phyloP scores from a whole-genome alignment of 2,797 vertebrate species.

The Hapalemur alaotrensis region DNA sequence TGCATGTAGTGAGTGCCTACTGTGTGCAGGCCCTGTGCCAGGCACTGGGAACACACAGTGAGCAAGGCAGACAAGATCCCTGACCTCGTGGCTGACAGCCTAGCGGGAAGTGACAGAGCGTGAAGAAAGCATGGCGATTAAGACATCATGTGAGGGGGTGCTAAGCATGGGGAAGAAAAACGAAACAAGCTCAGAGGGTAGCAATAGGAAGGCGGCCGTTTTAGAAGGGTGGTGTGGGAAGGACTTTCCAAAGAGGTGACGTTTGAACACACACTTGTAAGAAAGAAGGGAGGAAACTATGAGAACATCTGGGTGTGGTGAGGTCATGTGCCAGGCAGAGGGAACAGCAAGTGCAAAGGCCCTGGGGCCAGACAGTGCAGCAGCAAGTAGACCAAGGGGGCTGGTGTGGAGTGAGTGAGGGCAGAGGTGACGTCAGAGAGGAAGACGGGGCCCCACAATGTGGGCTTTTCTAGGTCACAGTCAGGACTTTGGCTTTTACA shows the following conservation, averaged over 20 bases:
- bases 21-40: not conserved
- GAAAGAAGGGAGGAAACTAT: not conserved
- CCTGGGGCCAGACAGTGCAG: not conserved
- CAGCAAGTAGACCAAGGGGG: not conserved
- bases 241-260: not conserved
- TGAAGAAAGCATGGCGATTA: not conserved
- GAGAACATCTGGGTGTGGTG: not conserved
- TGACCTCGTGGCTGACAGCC: not conserved
- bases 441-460: not conserved
- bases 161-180: not conserved
- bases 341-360: not conserved
- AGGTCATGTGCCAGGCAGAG: not conserved
- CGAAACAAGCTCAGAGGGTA: not conserved
- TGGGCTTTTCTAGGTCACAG: not conserved
- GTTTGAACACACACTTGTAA: not conserved
- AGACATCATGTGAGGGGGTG: not conserved
- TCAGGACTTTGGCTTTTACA: not conserved
- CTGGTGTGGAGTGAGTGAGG: not conserved
- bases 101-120: fast-evolving
- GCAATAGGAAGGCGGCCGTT: not conserved
- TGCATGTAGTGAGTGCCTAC: not conserved
- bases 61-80: not conserved
- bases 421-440: not conserved
- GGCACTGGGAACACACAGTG: not conserved
- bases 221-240: no score